These are phyloP conservation scores for Spisula solida DNA, from an alignment of 2,888 invertebrate genomes.

Conservation along the genomic window DNA sequence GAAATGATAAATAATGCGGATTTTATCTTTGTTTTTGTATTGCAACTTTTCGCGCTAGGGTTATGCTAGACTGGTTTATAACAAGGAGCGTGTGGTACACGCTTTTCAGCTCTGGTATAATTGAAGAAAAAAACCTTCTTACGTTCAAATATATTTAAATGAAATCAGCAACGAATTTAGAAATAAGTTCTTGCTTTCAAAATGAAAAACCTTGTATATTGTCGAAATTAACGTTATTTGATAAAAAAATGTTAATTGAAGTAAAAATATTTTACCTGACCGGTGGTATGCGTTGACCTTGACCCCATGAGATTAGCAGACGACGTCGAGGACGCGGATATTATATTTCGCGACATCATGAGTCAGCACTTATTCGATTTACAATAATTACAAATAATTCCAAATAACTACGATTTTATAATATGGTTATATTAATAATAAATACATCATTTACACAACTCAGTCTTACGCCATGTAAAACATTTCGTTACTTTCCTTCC, in stretches of 20 bases:
- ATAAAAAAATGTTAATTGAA: neutral
- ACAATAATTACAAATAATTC: neutral
- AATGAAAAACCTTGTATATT: too few relatives aligned
- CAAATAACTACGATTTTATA: neutral
- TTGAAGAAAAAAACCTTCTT: too few relatives aligned
- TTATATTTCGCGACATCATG: constrained; percentile 55
- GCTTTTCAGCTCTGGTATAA: too few relatives aligned
- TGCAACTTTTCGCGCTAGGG: too few relatives aligned
- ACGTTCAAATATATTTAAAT: too few relatives aligned
- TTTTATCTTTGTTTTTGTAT: too few relatives aligned
- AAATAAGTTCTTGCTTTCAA: too few relatives aligned
- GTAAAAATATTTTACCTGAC: constrained; percentile 45
- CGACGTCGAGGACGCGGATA: constrained; percentile 62
- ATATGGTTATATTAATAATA: neutral
- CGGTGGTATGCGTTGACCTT: constrained; percentile 9
- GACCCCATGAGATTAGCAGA: constrained; percentile 39
- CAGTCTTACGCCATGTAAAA: neutral
- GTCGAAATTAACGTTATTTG: too few relatives aligned
- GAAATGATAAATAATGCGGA: too few relatives aligned
- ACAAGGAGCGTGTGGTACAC: too few relatives aligned
- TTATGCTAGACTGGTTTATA: too few relatives aligned
- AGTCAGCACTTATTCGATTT: neutral
- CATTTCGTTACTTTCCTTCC: neutral
- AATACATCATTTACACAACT: neutral
- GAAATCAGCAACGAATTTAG: too few relatives aligned